phyloP scores from a whole-genome alignment of 2,797 vertebrate species.

The Serranus cabrilla region DNA sequence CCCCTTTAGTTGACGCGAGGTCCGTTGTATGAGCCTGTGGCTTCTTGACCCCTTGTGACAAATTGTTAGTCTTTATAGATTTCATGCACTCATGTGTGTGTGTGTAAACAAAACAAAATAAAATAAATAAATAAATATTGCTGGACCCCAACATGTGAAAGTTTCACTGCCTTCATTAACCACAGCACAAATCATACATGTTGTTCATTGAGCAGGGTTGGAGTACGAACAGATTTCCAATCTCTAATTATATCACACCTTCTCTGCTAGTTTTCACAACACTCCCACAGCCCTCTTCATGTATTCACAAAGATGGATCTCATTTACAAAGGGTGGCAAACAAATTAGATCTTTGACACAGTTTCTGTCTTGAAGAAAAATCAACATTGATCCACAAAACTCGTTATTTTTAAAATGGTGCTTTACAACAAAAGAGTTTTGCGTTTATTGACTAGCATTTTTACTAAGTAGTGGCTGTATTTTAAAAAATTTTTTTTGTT shows the following conservation, averaged over 20 bases:
- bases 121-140: too few relatives aligned
- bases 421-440: background rate
- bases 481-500: too few relatives aligned
- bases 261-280: background rate
- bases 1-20: too few relatives aligned
- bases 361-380: background rate
- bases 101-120: too few relatives aligned
- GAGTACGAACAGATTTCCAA: background rate
- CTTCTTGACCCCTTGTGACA: too few relatives aligned
- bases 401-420: background rate
- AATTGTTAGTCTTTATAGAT: too few relatives aligned
- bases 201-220: background rate
- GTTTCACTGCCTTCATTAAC: background rate
- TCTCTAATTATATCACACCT: conserved; percentile 11
- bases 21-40: too few relatives aligned
- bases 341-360: background rate
- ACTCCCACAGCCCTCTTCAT: background rate
- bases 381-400: background rate
- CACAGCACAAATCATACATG: background rate
- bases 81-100: too few relatives aligned
- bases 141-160: background rate
- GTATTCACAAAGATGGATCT: background rate
- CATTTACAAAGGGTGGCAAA: background rate
- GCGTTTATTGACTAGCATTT: background rate
- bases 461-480: too few relatives aligned